These are phyloP conservation scores for Cryptus armator DNA, from an alignment of 2,888 invertebrate genomes.

Conservation along the genomic window DNA sequence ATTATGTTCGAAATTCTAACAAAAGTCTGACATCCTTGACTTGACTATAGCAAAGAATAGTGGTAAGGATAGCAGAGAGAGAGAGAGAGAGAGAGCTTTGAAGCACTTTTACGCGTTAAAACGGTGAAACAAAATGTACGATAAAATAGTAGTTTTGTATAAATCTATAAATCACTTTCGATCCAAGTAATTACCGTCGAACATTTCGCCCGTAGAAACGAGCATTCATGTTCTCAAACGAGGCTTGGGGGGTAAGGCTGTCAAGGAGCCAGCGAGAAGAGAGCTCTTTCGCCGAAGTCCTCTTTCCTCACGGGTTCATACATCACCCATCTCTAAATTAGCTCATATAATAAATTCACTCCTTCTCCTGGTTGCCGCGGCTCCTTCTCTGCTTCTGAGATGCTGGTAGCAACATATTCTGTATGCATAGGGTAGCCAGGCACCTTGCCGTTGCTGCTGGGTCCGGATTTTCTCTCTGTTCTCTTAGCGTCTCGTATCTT, in stretches of 20 bases:
- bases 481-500: conserved; percentile 24
- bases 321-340: conserved; percentile 80
- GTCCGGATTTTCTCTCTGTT: conserved; percentile 68
- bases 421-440: conserved; percentile 84
- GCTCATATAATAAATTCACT: conserved; percentile 83
- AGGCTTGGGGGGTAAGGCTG: conserved; percentile 1
- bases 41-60: conserved; percentile 13
- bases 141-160: conserved; percentile 31
- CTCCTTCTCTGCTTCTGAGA: conserved; percentile 64
- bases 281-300: conserved; percentile 59
- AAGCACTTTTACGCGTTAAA: too few relatives aligned
- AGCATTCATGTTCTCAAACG: conserved; percentile 1
- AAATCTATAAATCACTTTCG: conserved; percentile 59
- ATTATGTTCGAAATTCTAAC: conserved; percentile 15
- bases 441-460: conserved; percentile 75
- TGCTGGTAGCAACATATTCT: conserved; percentile 82
- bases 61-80: neutral
- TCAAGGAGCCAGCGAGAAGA: conserved; percentile 27
- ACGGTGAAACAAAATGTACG: conserved; percentile 25
- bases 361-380: conserved; percentile 68
- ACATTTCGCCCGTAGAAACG: conserved; percentile 33
- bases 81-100: neutral
- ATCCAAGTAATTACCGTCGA: conserved; percentile 48
- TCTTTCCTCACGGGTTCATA: conserved; percentile 60
- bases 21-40: conserved; percentile 25